phyloP scores from a whole-genome alignment of 1,140 invertebrate species.

The Drosophila equinoxialis region DNA sequence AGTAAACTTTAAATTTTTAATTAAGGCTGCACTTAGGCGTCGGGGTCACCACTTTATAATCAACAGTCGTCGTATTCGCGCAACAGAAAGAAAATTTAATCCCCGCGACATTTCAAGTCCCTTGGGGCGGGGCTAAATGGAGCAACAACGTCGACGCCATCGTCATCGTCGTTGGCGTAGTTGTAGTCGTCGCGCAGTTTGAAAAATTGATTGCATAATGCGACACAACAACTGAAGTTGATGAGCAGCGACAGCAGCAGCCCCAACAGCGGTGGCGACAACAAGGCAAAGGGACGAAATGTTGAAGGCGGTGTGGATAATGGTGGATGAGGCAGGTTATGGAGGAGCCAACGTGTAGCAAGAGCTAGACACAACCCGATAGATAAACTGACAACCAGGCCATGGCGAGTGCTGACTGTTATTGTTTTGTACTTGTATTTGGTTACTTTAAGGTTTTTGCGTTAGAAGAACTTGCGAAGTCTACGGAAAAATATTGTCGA shows the following conservation, averaged over 20 bases:
- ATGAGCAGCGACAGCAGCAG: conserved; percentile 48
- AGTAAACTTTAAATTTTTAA: conserved; percentile 29
- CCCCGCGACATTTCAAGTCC: background rate
- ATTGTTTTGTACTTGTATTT: conserved; percentile 10
- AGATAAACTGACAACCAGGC: conserved; percentile 34
- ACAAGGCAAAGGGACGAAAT: background rate
- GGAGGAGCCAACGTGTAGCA: background rate
- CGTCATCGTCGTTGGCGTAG: conserved; percentile 5
- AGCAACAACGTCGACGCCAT: conserved; percentile 7
- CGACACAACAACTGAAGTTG: conserved; percentile 62
- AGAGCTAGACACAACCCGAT: conserved; percentile 18
- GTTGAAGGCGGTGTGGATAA: background rate
- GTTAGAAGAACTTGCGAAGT: background rate
- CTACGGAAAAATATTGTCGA: background rate
- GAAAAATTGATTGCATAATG: conserved; percentile 69
- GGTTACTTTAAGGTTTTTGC: conserved; percentile 22
- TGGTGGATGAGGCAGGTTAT: background rate
- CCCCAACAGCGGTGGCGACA: conserved; percentile 17
- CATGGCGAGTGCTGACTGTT: conserved; percentile 10
- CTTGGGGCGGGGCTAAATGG: conserved; percentile 9
- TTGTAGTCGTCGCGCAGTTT: conserved; percentile 37
- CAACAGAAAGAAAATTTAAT: conserved; percentile 21
- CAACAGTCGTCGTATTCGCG: conserved; percentile 35
- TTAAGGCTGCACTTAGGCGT: conserved; percentile 49
- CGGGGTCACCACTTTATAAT: conserved; percentile 39